Evolutionary conservation across 2,113 vertebrate genomes (phyloP).

Genomic region (Carlito syrichta): DNA sequence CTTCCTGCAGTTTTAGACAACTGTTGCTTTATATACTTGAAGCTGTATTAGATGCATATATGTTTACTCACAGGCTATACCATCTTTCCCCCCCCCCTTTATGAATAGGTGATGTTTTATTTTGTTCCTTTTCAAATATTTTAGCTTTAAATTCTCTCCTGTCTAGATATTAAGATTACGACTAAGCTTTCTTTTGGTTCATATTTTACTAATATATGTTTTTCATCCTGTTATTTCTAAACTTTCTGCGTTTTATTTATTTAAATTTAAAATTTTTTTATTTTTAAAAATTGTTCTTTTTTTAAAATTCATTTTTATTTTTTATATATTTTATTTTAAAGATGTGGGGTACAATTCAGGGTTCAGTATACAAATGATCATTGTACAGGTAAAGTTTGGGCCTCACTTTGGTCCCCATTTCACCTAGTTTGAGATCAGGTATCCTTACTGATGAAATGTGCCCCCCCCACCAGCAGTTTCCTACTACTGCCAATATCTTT

Average conservation of each 20-base stretch:
- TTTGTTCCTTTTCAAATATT: neutral
- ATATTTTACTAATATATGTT: neutral
- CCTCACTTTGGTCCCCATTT: too few relatives aligned
- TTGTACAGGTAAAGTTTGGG: too few relatives aligned
- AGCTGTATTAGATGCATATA: neutral
- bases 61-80: neutral
- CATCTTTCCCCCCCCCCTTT: neutral
- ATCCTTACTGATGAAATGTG: too few relatives aligned
- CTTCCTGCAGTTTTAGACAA: neutral
- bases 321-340: too few relatives aligned
- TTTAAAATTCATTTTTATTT: too few relatives aligned
- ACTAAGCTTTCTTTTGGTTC: neutral
- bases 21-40: neutral
- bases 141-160: neutral
- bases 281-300: too few relatives aligned
- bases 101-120: neutral
- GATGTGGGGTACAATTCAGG: too few relatives aligned
- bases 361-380: too few relatives aligned
- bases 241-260: neutral
- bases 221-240: neutral
- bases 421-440: too few relatives aligned
- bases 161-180: neutral
- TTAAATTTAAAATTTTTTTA: too few relatives aligned
- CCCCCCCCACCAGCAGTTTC: too few relatives aligned
- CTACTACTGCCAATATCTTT: too few relatives aligned